Evolutionary conservation across 2,797 vertebrate genomes (phyloP).

Genomic region (Gobionotothen gibberifrons): DNA sequence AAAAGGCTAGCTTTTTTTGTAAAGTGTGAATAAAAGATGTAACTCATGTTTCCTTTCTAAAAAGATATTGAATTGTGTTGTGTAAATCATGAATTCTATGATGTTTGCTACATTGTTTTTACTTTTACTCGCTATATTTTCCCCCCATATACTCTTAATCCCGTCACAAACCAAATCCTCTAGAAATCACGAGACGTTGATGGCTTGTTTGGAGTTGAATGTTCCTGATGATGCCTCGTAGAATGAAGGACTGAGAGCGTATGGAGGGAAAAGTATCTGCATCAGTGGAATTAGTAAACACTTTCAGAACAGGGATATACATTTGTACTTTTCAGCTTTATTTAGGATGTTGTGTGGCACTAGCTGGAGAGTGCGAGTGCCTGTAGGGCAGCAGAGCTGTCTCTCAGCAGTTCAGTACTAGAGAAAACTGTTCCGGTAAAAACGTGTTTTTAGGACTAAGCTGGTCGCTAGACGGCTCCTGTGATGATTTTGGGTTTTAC

Average conservation of each 20-base stretch:
- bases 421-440: constrained; percentile 65
- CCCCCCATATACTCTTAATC: constrained; percentile 22
- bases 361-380: constrained; percentile 66
- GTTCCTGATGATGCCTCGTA: constrained; percentile 48
- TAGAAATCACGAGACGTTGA: constrained; percentile 54
- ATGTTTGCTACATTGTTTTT: constrained; percentile 76
- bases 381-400: constrained; percentile 69
- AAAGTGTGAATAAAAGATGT: constrained; percentile 98
- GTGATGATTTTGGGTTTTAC: constrained; percentile 67
- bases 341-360: constrained; percentile 67
- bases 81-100: constrained; percentile 90
- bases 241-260: constrained; percentile 39
- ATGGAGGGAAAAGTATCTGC: constrained; percentile 24
- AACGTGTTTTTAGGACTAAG: constrained; percentile 67
- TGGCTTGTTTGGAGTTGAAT: constrained; percentile 48
- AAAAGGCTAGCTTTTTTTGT: constrained; percentile 89
- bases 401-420: constrained; percentile 66
- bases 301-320: constrained; percentile 60
- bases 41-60: constrained; percentile 94
- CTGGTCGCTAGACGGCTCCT: constrained; percentile 69
- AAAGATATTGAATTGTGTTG: constrained; percentile 89
- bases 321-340: constrained; percentile 70
- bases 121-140: constrained; percentile 36
- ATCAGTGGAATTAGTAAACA: constrained; percentile 31
- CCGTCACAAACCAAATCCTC: constrained; percentile 75